Conservation (phyloP, 2,797 vertebrate genomes). For the Falco columbarius region DNA sequence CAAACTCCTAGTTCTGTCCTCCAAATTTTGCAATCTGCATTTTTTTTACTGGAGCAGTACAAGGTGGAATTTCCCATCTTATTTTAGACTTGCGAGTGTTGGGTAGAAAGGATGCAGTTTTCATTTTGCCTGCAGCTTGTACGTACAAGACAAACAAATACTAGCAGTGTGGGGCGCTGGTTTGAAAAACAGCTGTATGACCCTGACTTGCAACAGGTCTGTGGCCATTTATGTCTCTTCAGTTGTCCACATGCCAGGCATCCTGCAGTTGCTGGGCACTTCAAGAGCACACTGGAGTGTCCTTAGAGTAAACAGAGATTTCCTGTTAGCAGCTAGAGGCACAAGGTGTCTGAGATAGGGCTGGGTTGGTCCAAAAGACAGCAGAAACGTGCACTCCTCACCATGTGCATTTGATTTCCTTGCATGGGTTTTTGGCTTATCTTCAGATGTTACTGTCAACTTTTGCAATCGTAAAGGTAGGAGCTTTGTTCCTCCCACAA, state of each 20-base stretch:
- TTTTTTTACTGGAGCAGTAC: background rate
- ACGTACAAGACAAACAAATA: background rate
- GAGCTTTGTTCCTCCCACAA: background rate
- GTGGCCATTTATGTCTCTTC: background rate
- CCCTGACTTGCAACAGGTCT: background rate
- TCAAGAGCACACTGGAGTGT: background rate
- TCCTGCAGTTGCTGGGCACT: background rate
- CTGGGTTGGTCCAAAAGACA: background rate
- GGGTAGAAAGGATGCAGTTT: background rate
- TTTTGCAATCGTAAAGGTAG: background rate
- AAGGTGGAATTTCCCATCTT: background rate
- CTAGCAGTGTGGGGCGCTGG: background rate
- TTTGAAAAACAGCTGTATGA: background rate
- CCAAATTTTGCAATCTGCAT: background rate
- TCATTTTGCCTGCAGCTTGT: background rate
- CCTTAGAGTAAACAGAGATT: background rate
- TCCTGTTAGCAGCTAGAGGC: background rate
- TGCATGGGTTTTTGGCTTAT: background rate
- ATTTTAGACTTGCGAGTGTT: background rate
- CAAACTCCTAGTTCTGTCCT: background rate
- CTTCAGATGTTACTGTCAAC: background rate
- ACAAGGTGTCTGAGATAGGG: background rate
- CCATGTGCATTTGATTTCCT: background rate
- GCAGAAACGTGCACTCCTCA: background rate
- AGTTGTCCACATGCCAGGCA: background rate